Evolutionary conservation across 2,113 vertebrate genomes (phyloP).

Genomic region (Protobothrops flavoviridis): DNA sequence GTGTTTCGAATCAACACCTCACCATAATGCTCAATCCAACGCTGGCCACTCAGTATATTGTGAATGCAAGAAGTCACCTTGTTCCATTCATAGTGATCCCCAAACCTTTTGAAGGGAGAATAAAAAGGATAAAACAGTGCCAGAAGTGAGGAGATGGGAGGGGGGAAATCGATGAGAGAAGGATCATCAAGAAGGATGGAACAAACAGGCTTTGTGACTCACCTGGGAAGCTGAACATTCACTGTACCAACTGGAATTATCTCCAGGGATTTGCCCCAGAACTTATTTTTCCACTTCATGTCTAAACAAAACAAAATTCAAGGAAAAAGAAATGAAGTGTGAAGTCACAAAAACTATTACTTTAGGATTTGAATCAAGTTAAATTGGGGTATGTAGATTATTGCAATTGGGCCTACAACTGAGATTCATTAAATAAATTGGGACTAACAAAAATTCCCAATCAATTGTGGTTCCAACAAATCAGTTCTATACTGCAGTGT

Average conservation of each 20-base stretch:
- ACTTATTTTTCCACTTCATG: constrained; percentile 95
- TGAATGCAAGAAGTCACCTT: constrained; percentile 92
- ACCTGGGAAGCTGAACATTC: constrained; percentile 83
- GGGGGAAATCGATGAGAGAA: accelerated
- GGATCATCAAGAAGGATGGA: accelerated
- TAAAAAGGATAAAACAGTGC: accelerated
- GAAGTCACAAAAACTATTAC: not conserved
- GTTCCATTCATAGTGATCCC: constrained; percentile 93
- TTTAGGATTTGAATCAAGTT: not conserved
- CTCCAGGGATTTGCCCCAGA: constrained; percentile 94
- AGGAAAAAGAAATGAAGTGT: not conserved
- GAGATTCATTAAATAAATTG: not conserved
- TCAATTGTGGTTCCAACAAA: not conserved
- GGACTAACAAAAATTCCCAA: not conserved
- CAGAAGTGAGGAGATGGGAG: accelerated
- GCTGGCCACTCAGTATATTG: constrained; percentile 88
- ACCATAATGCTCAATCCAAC: constrained; percentile 91
- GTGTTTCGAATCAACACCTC: constrained; percentile 87
- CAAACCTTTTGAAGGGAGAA: constrained; percentile 67
- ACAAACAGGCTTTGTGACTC: constrained; percentile 32
- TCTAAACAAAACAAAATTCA: constrained; percentile 58
- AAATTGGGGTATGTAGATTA: not conserved
- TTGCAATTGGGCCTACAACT: not conserved
- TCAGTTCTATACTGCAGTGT: not conserved
- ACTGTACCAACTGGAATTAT: constrained; percentile 84